Percentiles rank a stretch among this genome's conserved stretches.
Conservation (phyloP, 2,888 invertebrate genomes). For the Agelastica alni region DNA sequence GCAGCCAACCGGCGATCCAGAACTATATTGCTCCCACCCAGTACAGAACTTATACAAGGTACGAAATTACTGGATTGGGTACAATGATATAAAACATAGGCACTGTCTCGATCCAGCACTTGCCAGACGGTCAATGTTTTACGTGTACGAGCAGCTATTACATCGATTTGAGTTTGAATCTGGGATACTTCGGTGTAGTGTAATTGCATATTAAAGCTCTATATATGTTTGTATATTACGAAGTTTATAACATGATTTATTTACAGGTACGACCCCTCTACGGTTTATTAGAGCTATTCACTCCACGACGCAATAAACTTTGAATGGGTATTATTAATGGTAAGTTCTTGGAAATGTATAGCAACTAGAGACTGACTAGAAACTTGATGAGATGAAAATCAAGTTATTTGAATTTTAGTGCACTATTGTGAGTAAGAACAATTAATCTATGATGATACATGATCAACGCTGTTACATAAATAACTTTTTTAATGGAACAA, state of each 20-base stretch:
- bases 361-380: neutral
- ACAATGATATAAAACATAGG: too few relatives aligned
- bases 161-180: neutral
- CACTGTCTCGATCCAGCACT: too few relatives aligned
- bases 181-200: neutral
- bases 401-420: neutral
- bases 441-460: neutral
- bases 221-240: neutral
- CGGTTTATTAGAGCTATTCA: slow-evolving; percentile 13
- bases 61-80: too few relatives aligned
- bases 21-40: too few relatives aligned
- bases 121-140: too few relatives aligned
- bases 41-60: too few relatives aligned
- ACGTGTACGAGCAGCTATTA: neutral
- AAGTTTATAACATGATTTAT: slow-evolving; percentile 9
- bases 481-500: too few relatives aligned
- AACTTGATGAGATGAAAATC: neutral
- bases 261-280: slow-evolving; percentile 2
- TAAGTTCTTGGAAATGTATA: neutral
- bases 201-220: slow-evolving; percentile 5
- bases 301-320: slow-evolving; percentile 8
- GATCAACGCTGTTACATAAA: too few relatives aligned
- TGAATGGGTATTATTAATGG: slow-evolving; percentile 8
- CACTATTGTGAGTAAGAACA: neutral
- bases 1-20: too few relatives aligned